Percentiles rank a stretch among this genome's conserved stretches.
Conservation (phyloP, 2,113 vertebrate genomes). For the Microcebus tavaratra region DNA sequence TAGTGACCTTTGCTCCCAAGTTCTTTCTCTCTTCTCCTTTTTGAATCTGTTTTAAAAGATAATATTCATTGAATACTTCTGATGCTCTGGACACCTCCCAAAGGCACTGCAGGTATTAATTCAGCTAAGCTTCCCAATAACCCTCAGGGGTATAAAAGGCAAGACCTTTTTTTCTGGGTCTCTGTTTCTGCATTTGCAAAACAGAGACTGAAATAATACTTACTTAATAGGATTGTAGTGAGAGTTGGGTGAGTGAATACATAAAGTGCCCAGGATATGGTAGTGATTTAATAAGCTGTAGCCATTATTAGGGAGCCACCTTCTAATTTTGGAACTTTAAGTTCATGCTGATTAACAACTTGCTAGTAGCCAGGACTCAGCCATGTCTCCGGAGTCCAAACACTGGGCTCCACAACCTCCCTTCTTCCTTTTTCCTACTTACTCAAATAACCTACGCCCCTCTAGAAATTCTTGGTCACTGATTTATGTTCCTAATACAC, state of each 20-base stretch:
- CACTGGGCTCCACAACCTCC: not conserved
- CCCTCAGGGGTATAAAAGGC: not conserved
- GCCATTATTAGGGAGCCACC: not conserved
- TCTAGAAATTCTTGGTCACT: not conserved
- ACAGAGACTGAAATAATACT: not conserved
- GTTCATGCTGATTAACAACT: not conserved
- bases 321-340: conserved; percentile 13
- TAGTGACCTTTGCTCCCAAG: not conserved
- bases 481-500: not conserved
- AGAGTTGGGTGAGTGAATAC: not conserved
- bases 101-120: not conserved
- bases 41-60: not conserved
- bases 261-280: not conserved
- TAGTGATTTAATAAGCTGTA: not conserved
- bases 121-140: not conserved
- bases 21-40: not conserved
- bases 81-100: not conserved
- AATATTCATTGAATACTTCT: not conserved
- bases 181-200: conserved; percentile 1
- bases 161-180: not conserved
- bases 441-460: not conserved
- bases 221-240: not conserved
- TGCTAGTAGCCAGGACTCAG: not conserved
- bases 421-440: not conserved
- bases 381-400: not conserved